Conservation (phyloP, 2,797 vertebrate species). For the Hydrolagus colliei region DNA sequence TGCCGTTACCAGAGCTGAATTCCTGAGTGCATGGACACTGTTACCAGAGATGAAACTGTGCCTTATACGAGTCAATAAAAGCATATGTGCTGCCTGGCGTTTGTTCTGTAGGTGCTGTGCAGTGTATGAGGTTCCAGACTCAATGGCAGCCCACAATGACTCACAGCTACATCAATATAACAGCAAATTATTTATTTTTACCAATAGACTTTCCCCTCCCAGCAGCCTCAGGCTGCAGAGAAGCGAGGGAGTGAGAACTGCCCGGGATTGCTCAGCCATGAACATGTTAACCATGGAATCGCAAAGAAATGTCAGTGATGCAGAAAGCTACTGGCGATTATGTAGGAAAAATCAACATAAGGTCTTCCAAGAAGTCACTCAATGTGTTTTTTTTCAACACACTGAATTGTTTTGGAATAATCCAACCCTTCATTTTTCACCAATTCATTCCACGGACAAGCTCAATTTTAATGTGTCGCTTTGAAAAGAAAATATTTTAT, state of each 20-base stretch:
- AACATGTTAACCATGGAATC: constrained; percentile 14
- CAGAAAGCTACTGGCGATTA: background rate
- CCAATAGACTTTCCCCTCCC: constrained; percentile 14
- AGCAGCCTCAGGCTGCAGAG: constrained; percentile 19
- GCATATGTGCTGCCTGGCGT: background rate
- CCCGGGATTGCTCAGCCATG: constrained; percentile 24
- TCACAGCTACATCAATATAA: constrained; percentile 30
- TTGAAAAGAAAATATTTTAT: background rate
- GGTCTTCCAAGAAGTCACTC: background rate
- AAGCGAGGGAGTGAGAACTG: constrained; percentile 18
- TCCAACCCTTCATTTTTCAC: background rate
- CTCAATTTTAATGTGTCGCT: too few relatives aligned
- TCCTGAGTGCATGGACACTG: constrained; percentile 3
- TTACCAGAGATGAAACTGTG: background rate
- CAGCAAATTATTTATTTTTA: constrained; percentile 25
- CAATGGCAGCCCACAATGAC: constrained; percentile 23
- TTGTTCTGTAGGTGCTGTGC: constrained; percentile 5
- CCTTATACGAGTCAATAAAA: background rate
- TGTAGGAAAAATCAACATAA: constrained; percentile 8
- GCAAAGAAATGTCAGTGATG: background rate
- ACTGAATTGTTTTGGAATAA: background rate
- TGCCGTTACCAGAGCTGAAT: background rate
- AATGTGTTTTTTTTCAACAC: background rate
- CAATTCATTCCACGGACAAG: background rate
- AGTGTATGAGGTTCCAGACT: constrained; percentile 21